phyloP scores from a whole-genome alignment of 1,140 invertebrate genomes.

The Drosophila leontia region DNA sequence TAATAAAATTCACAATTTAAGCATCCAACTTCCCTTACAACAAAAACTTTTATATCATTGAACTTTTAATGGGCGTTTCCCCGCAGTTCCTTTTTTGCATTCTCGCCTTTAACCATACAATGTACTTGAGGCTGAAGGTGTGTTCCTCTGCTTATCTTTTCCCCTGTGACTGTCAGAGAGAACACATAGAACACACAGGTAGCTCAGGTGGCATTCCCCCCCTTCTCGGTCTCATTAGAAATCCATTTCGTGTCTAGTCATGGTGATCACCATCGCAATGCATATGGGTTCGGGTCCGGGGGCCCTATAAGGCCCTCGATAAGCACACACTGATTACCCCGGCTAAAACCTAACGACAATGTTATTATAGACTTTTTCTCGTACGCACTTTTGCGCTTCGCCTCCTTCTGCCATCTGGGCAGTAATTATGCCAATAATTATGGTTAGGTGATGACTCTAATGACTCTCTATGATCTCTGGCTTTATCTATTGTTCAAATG shows the following conservation, averaged over 20 bases:
- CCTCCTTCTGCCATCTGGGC: conserved; percentile 14
- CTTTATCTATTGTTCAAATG: conserved; percentile 59
- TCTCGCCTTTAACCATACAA: conserved; percentile 10
- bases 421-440: conserved; percentile 71
- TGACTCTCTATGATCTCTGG: conserved; percentile 56
- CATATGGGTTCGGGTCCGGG: not conserved
- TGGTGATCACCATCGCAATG: conserved; percentile 30
- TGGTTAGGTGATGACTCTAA: conserved; percentile 63
- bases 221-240: conserved; percentile 36
- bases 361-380: conserved; percentile 57
- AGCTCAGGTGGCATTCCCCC: conserved; percentile 4
- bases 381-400: conserved; percentile 18
- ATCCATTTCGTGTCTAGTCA: conserved; percentile 40
- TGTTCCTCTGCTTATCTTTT: conserved; percentile 19
- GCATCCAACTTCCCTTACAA: not conserved
- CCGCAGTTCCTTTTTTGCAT: conserved; percentile 26
- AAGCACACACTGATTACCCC: conserved; percentile 60
- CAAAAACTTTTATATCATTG: conserved; percentile 13
- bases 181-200: conserved; percentile 50
- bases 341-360: conserved; percentile 60
- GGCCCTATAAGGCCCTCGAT: conserved; percentile 35
- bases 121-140: conserved; percentile 2
- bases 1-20: not conserved
- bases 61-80: conserved; percentile 20
- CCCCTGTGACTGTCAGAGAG: not conserved